Conservation (phyloP, 2,888 invertebrate species). For the Andricus quercusramuli region DNA sequence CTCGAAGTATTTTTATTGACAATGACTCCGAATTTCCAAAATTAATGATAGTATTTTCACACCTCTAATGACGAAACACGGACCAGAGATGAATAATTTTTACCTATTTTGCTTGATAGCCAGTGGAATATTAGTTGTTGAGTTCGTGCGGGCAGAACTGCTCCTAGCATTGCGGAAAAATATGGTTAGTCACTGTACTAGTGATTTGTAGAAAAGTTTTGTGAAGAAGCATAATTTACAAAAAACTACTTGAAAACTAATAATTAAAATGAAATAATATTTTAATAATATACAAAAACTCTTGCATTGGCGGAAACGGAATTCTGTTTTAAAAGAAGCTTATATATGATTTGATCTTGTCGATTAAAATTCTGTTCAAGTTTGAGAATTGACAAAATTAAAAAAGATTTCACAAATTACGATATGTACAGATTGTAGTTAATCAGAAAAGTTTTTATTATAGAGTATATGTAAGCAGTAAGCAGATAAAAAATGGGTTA, state of each 20-base stretch:
- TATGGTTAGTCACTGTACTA: slow-evolving; percentile 40
- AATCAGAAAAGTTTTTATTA: not conserved
- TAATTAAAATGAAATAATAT: not conserved
- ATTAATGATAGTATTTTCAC: not conserved
- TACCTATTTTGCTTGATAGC: slow-evolving; percentile 77
- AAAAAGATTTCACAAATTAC: not conserved
- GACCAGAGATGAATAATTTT: slow-evolving; percentile 51
- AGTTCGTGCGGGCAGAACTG: slow-evolving; percentile 75
- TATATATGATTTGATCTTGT: not conserved
- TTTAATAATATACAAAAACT: not conserved
- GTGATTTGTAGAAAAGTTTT: not conserved
- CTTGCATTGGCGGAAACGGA: too few relatives aligned
- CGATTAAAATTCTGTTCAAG: too few relatives aligned
- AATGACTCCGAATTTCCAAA: not conserved
- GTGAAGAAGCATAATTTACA: not conserved
- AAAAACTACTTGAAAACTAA: not conserved
- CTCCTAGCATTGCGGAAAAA: slow-evolving; percentile 69
- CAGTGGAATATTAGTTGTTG: slow-evolving; percentile 78
- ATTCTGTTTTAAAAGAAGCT: too few relatives aligned
- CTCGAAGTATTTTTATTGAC: not conserved
- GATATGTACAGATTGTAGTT: not conserved
- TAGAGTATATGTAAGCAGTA: not conserved
- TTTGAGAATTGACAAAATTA: not conserved
- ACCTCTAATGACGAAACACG: not conserved
- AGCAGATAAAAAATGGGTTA: not conserved